Evolutionary conservation across 2,888 invertebrate species (phyloP), one percentile per base, ranked within the genome.

Genomic region (Formica aserva): DNA sequence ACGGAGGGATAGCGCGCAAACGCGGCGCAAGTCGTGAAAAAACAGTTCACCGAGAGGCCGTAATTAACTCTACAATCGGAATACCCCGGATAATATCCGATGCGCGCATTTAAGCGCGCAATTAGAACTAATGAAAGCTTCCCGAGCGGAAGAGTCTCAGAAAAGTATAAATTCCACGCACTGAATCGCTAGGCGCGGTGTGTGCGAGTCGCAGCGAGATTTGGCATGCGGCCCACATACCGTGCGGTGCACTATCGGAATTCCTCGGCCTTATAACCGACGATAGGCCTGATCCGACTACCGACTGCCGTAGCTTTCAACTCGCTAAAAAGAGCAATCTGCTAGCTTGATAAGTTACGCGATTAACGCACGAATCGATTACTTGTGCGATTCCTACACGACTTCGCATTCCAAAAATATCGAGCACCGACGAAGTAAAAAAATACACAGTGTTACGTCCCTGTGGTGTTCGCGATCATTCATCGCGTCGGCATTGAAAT

Each of bases 181-280:
- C 13, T 57, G 29, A 77, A 45, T 82, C 78, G 72, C 55, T 32
- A 67, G 60, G 38, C 71, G 45, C 62, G 26, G 48, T 18, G 67
- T 67, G 82, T 74, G 60, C 69, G 77, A 32, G 63, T 45, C 81
- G 75, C 38, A 35, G 38, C 45, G 81, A 74, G 85, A 85, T 87
- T 88, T 89, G 84, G 88, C 89, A 76, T 82, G 85, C 85, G 48
- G 89, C 83, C 82, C 85, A 88, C 86, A 85, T 88, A 85, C 88
- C 88, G 66, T 22, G 29, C 82, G 26, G 63, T 83, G 55, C 81
- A 83, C 80, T 83, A 85, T 85, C 84, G 83, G 85, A 88, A 89
- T 89, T 88, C 83, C 82, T 66, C 67, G 11, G 15, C 76, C 66
- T n/a, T 77, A 66, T 55, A 71, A 74, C 67, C 41, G 66, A 41